Base-by-base conservation (phyloP, 2,797 vertebrate genomes). In the Gallirallus australis region DNA sequence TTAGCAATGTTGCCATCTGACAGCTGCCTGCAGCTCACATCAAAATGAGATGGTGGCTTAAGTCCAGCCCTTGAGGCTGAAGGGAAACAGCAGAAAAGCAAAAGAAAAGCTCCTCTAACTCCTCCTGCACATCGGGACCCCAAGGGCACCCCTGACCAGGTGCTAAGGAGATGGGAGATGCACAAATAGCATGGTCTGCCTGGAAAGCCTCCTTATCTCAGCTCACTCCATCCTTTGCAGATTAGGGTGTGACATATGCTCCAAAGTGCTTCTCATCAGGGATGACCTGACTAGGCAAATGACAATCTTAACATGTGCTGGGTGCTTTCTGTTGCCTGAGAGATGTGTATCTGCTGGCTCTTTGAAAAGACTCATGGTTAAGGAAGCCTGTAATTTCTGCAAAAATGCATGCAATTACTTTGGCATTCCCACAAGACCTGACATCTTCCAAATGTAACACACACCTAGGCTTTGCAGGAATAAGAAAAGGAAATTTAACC, bases 1-100 rank as follows among this genome's bases (percentile, higher is more conserved):
- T 42, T 66, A 77, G 64, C 27, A 15, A 68, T 75, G 64, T 50
- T 80, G 39, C 60, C 57, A 70, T 85, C 52, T 7, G 18, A 93
- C 48, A 94, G 68, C 71, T 89, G 68, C 75, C 52, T 71, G 56
- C 23, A 66, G 64, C 60, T 87, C 25, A 33, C 4, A 13, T 80
- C 30, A 91, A n/a, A 78, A 82, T n/a, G 28, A 93, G 37, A 48
- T 56, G 17, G n/a, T 85, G 33, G 25, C 39, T 85, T 33, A 72
- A 76, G 30, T 54, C 64, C 28, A 70, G 20, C 53, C 35, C 52
- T 40, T 7, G 1, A 54, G 35, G 30, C 24, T 65, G 50, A 65
- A 28, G 16, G 9, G 19, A 57, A 90, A 37, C 8, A 0, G 2
- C 72, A 68, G 23, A 15, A 56, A 86, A 56, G 5, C 8, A 20